Percentiles rank a stretch among this genome's conserved stretches.
These are phyloP conservation scores for Drosophila arawakana DNA, from an alignment of 1,140 invertebrate genomes.

Conservation along the genomic window DNA sequence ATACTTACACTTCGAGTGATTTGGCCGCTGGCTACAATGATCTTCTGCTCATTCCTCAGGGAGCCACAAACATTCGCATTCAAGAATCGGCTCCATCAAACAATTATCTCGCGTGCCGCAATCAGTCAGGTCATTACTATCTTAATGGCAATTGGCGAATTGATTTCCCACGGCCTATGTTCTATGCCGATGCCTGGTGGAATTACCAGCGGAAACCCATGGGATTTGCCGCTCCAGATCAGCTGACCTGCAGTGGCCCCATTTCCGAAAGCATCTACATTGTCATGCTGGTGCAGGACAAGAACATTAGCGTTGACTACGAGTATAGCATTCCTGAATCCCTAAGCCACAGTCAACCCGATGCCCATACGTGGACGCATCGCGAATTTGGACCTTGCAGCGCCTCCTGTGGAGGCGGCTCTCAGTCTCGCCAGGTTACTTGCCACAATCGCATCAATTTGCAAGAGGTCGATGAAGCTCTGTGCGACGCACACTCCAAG, in stretches of 20 bases:
- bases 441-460: slow-evolving; percentile 89
- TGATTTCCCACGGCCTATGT: slow-evolving; percentile 92
- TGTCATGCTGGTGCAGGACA: slow-evolving; percentile 93
- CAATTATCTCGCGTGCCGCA: slow-evolving; percentile 97
- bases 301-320: slow-evolving; percentile 94
- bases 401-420: slow-evolving; percentile 94
- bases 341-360: slow-evolving; percentile 87
- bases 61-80: slow-evolving; percentile 96
- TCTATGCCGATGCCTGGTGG: slow-evolving; percentile 93
- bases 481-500: slow-evolving; percentile 91
- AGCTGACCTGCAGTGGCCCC: slow-evolving; percentile 92
- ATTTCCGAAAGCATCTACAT: slow-evolving; percentile 94
- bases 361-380: slow-evolving; percentile 92
- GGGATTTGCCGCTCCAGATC: slow-evolving; percentile 93
- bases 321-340: slow-evolving; percentile 95
- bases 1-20: slow-evolving; percentile 91
- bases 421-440: slow-evolving; percentile 89
- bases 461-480: slow-evolving; percentile 88
- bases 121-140: slow-evolving; percentile 93
- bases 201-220: slow-evolving; percentile 93
- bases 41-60: slow-evolving; percentile 95
- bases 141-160: slow-evolving; percentile 97
- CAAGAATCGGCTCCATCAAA: slow-evolving; percentile 92
- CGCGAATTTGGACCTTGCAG: slow-evolving; percentile 93
- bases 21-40: slow-evolving; percentile 96